A percentile compares a stretch with the other conserved stretches of the same genome.
phyloP scores from a whole-genome alignment of 2,113 vertebrate species.

The Galbula dea region DNA sequence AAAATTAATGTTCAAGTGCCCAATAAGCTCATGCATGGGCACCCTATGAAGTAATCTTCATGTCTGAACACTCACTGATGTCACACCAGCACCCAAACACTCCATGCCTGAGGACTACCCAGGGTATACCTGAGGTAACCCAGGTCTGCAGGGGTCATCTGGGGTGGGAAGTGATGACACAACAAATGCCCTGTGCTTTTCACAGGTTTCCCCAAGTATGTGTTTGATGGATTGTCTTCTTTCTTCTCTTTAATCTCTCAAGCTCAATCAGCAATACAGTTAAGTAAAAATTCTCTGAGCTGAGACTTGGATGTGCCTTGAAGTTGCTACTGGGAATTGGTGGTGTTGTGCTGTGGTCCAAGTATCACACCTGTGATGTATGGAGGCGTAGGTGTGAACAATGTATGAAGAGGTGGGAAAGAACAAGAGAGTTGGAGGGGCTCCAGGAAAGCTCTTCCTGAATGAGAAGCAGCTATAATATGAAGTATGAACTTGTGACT shows the following conservation, averaged over 20 bases:
- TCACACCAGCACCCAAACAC: neutral
- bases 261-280: neutral
- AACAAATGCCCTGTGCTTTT: neutral
- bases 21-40: neutral
- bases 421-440: neutral
- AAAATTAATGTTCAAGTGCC: accelerated
- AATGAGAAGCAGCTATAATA: neutral
- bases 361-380: neutral
- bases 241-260: neutral
- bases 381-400: neutral
- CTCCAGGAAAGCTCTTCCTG: neutral
- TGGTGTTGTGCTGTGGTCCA: neutral
- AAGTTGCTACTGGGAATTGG: neutral
- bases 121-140: neutral
- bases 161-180: accelerated
- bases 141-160: neutral
- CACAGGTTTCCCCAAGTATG: neutral
- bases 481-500: neutral
- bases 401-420: neutral
- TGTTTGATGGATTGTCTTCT: neutral
- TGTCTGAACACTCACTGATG: neutral
- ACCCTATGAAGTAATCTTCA: neutral
- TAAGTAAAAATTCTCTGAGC: neutral
- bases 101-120: neutral
- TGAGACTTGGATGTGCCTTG: neutral